Evolutionary conservation across 2,888 invertebrate genomes (phyloP).

Genomic region (Dugesia japonica): DNA sequence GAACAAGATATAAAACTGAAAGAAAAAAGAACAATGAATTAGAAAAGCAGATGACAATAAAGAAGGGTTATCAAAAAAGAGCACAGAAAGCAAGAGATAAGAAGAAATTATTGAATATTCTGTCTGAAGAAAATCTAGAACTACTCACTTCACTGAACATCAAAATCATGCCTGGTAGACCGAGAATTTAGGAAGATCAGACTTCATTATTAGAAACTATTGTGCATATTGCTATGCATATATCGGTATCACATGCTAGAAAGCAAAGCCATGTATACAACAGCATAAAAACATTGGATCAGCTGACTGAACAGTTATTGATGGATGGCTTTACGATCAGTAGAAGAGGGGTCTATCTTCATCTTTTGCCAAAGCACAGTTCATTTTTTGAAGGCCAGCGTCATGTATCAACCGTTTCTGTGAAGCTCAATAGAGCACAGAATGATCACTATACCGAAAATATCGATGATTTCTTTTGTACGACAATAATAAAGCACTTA

Average conservation of each 20-base stretch:
- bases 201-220: not conserved
- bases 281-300: no score
- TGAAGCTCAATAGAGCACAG: not conserved
- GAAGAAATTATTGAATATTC: not conserved
- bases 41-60: no score
- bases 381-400: not conserved
- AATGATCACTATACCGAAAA: not conserved
- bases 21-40: no score
- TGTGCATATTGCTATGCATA: not conserved
- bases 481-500: not conserved
- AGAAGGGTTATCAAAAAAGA: not conserved
- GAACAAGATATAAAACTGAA: no score
- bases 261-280: not conserved
- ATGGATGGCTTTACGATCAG: no score
- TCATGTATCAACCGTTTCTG: not conserved
- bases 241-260: not conserved
- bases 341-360: not conserved
- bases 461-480: not conserved
- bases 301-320: no score
- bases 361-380: no score
- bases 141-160: not conserved
- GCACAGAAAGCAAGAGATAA: not conserved
- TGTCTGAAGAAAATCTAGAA: no score
- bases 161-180: not conserved
- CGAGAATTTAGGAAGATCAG: not conserved